phyloP scores from a whole-genome alignment of 2,888 invertebrate species.

The Lysandra coridon region DNA sequence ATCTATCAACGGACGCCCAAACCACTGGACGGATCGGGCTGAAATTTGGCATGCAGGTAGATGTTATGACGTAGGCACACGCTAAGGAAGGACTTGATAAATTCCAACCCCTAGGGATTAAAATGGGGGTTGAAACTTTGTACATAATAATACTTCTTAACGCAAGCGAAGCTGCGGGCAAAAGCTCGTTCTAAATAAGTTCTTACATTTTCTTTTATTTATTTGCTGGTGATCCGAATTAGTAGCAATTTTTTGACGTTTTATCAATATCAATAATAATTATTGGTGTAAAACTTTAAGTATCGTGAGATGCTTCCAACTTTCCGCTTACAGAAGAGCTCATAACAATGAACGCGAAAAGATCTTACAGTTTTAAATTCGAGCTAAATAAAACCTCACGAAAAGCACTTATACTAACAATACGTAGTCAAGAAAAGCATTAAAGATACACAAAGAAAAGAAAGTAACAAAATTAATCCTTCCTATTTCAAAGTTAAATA shows the following conservation, averaged over 20 bases:
- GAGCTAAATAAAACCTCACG: constrained; percentile 6
- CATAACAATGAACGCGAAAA: neutral
- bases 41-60: no score
- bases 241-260: neutral
- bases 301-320: neutral
- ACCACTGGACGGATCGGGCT: no score
- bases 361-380: neutral
- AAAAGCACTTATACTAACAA: constrained; percentile 25
- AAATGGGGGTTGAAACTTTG: no score
- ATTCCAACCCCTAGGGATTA: no score
- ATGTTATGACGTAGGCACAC: no score
- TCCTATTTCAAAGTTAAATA: constrained; percentile 32
- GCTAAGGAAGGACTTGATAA: no score
- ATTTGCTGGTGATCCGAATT: no score
- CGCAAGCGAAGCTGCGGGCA: no score
- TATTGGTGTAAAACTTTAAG: neutral
- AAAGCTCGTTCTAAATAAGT: no score
- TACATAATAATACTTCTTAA: no score
- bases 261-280: neutral
- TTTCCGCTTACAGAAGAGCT: neutral
- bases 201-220: no score
- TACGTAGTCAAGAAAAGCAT: constrained; percentile 22
- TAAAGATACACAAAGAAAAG: constrained; percentile 20
- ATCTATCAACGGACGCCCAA: no score
- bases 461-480: constrained; percentile 31